These are phyloP conservation scores for Platerodrilus igneus DNA, from an alignment of 2,888 invertebrate species.

Conservation along the genomic window DNA sequence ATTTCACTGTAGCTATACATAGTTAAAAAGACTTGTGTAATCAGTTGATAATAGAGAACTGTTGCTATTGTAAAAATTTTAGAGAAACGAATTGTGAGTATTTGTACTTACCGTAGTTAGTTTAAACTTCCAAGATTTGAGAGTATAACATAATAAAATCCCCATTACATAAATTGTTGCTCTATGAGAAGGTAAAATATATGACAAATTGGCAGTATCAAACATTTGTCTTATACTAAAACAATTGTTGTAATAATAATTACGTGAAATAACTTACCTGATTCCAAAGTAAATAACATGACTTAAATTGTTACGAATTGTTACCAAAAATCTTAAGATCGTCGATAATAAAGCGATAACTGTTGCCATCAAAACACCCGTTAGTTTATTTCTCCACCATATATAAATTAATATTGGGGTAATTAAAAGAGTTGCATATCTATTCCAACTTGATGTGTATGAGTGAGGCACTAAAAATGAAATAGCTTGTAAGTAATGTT, in stretches of 20 bases:
- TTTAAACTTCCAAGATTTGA: slow-evolving; percentile 37
- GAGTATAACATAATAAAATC: slow-evolving; percentile 53
- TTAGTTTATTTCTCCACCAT: slow-evolving; percentile 54
- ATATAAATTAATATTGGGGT: slow-evolving; percentile 55
- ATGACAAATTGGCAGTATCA: slow-evolving; percentile 60
- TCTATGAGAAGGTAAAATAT: slow-evolving; percentile 60
- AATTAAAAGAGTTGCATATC: slow-evolving; percentile 61
- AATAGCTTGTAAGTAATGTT: slow-evolving; percentile 8
- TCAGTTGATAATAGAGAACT: no score
- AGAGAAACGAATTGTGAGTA: no score
- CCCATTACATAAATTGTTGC: slow-evolving; percentile 63
- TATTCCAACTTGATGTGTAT: slow-evolving; percentile 65
- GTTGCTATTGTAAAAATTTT: no score
- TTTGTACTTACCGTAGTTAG: slow-evolving; percentile 10
- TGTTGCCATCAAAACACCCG: slow-evolving; percentile 47
- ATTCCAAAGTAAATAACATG: slow-evolving; percentile 62
- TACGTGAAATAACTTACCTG: slow-evolving; percentile 51
- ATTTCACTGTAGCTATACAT: no score
- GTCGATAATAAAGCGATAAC: slow-evolving; percentile 53
- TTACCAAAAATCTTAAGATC: slow-evolving; percentile 55
- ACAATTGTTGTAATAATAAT: no score
- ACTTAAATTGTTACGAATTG: slow-evolving; percentile 53
- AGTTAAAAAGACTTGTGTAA: no score
- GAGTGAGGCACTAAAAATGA: slow-evolving; percentile 56
- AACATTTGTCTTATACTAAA: slow-evolving; percentile 58